phyloP scores from a whole-genome alignment of 2,797 vertebrate genomes.

The Geotria australis region DNA sequence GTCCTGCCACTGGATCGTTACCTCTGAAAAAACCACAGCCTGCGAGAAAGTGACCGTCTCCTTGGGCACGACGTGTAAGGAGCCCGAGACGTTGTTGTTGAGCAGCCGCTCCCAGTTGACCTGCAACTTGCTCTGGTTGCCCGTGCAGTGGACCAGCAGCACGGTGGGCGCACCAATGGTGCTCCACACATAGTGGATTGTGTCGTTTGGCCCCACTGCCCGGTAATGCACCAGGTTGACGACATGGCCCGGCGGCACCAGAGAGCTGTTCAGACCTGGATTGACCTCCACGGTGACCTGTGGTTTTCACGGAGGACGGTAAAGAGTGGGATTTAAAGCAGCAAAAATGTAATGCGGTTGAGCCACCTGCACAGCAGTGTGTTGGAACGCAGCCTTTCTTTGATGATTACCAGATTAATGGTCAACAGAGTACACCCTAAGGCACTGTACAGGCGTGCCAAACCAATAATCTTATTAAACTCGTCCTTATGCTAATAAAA shows the following conservation, averaged over 20 bases:
- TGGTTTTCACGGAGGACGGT: background rate
- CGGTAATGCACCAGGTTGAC: slow-evolving; percentile 32
- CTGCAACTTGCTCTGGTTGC: slow-evolving; percentile 11
- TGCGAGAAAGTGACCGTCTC: background rate
- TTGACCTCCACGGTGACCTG: slow-evolving; percentile 30
- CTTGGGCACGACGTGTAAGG: background rate
- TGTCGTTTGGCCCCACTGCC: slow-evolving; percentile 24
- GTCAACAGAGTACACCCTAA: no score
- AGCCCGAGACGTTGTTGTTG: background rate
- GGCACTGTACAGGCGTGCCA: no score
- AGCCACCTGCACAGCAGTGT: no score
- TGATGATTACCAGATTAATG: no score
- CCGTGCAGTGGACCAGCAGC: slow-evolving; percentile 30
- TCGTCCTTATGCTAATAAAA: no score
- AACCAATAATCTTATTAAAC: no score
- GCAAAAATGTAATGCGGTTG: no score
- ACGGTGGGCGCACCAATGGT: slow-evolving; percentile 28
- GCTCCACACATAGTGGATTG: slow-evolving; percentile 44
- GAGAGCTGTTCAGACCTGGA: slow-evolving; percentile 7
- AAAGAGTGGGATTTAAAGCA: no score
- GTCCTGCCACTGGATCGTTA: no score
- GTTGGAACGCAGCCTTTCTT: no score
- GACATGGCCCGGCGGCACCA: background rate
- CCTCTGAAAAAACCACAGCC: no score
- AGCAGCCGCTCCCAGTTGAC: slow-evolving; percentile 23